Conservation (phyloP, 2,797 vertebrate genomes). For the Myotis vivesi region DNA sequence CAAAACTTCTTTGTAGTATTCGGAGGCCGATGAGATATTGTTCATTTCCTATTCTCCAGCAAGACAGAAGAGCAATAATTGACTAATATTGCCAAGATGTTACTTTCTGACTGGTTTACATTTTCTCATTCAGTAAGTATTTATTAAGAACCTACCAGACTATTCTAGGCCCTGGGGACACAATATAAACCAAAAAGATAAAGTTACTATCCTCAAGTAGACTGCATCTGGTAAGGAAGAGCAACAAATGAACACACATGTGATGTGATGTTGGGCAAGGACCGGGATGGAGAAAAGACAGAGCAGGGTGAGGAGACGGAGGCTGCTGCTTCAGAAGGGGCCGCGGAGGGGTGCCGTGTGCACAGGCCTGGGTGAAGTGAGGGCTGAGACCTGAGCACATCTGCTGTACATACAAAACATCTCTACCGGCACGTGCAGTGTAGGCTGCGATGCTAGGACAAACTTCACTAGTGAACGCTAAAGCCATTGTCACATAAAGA, state of each 20-base stretch:
- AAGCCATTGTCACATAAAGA: conserved; percentile 21
- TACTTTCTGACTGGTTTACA: background rate
- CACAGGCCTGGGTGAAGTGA: background rate
- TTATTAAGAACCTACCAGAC: background rate
- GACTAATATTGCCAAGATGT: background rate
- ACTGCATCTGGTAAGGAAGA: background rate
- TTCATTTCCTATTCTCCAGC: conserved; percentile 93
- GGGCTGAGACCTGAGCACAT: background rate
- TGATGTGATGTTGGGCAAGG: background rate
- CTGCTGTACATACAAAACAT: background rate
- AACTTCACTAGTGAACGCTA: conserved; percentile 66
- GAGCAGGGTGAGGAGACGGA: background rate
- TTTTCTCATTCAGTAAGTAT: conserved; percentile 16
- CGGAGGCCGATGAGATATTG: conserved; percentile 91
- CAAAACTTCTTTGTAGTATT: conserved; percentile 96
- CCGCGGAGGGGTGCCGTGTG: background rate
- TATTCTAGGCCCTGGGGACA: background rate
- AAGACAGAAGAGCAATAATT: conserved; percentile 43
- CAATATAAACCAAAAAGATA: background rate
- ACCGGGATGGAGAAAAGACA: background rate
- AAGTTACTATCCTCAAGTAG: background rate
- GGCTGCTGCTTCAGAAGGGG: background rate
- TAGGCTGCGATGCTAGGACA: background rate
- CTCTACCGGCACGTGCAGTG: background rate
- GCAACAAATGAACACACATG: background rate